Evolutionary conservation across 2,113 vertebrate genomes (phyloP), one percentile per base, ranked within the genome.

Genomic region (Chlorodrepanis virens): DNA sequence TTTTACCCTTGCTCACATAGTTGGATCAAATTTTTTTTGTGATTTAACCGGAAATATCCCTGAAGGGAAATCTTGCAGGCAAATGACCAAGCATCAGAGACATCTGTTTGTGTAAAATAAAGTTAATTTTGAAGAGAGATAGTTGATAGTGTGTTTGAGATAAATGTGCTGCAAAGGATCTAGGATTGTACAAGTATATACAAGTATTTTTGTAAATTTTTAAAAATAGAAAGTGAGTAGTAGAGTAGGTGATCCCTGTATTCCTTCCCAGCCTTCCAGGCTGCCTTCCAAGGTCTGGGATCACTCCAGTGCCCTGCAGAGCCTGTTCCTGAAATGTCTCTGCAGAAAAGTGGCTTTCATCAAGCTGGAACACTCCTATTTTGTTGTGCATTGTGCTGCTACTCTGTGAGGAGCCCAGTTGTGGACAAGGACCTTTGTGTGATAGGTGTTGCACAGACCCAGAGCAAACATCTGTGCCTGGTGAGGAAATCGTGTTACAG

Each of bases 381-480:
- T 77, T 57, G 33, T 10, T 70, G 20, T 47, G 63, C 4, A 10
- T 61, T 78, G 42, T 83, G 59, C 68, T 83, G 79, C 35, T 24
- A 3, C 47, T 59, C 47, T 61, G 9, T 59, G 74, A 76, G 52
- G 75, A 80, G 4, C 57, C 21, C 47, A 44, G 11, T 3, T 81
- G 56, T 68, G 71, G 83, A 86, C 49, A 45, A 83, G 78, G 71
- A 39, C 60, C 49, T 82, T 52, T 68, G 83, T 69, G 70, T 42
- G 89, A 42, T 82, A 91, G 93, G 84, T 96, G 85, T 13, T 86
- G 64, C 78, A 56, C 76, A 92, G 80, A 56, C 82, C 35, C 76
- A 78, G 94, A 59, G 16, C 52, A 88, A 88, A 83, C 86, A 92
- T 89, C 82, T 94, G 69, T 42, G 70, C 69, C 83, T 68, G 2